Conservation (phyloP, 2,888 invertebrate species). For the Iselma pallidipennis region DNA sequence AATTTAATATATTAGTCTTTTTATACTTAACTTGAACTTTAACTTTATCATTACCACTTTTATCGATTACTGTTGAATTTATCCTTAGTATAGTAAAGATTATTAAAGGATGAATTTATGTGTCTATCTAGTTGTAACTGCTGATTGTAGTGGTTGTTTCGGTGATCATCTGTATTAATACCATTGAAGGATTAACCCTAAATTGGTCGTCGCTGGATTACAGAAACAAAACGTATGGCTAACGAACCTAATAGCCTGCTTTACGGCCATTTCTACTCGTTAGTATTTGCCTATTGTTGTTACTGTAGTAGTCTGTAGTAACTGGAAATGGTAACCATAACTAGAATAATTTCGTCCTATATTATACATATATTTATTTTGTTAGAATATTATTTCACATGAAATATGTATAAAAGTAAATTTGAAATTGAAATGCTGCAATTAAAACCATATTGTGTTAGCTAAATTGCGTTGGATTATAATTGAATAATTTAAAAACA, state of each 20-base stretch:
- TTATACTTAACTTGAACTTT: no score
- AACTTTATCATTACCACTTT: no score
- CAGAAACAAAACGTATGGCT: slow-evolving; percentile 39
- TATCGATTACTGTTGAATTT: no score
- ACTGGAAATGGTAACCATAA: slow-evolving; percentile 29
- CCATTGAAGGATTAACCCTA: slow-evolving; percentile 34
- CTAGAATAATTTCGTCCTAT: neutral
- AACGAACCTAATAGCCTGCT: slow-evolving; percentile 43
- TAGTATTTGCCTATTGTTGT: slow-evolving; percentile 35
- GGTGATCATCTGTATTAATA: slow-evolving; percentile 27
- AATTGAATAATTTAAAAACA: neutral
- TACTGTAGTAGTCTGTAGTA: slow-evolving; percentile 37
- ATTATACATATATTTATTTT: neutral
- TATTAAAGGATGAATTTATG: neutral
- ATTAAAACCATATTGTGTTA: no score
- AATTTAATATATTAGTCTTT: neutral
- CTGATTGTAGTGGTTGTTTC: slow-evolving; percentile 22
- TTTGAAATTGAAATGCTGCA: neutral
- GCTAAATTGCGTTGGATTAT: no score
- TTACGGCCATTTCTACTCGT: slow-evolving; percentile 38
- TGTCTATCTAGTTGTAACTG: slow-evolving; percentile 11
- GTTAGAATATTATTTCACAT: neutral
- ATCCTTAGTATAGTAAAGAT: no score
- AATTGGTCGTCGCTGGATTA: slow-evolving; percentile 33
- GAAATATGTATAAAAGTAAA: neutral